Evolutionary conservation across 2,113 vertebrate species (phyloP), one percentile per base, ranked within the genome.

Genomic region (Capreolus pygargus): DNA sequence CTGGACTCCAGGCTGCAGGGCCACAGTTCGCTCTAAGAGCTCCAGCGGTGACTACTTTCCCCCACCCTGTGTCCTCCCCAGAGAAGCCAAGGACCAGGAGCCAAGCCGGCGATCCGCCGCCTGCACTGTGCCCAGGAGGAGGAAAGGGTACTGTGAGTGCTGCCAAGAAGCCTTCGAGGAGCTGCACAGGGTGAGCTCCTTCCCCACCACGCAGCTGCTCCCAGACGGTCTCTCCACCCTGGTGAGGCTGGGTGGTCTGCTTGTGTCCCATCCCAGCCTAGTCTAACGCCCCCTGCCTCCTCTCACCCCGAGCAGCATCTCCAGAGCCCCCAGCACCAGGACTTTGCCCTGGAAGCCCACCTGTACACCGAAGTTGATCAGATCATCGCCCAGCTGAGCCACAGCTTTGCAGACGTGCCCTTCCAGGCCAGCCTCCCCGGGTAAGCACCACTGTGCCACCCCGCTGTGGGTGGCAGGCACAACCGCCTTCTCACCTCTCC

Each of bases 131-230:
- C 97, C 97, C 7, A 99, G 98, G 92, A 99, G 98, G 91, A 99
- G 95, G 97, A 93, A 87, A 25, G 99, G 99, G 0, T 99, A 99
- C 94, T 99, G 99, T 19, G 99, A 99, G 98, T 99, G 99, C 98
- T 99, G 99, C 97, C 99, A 98, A 3, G 97, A 99, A 78, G 94
- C 98, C 85, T 99, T 99, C n/a, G 98, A 98, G 33, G 99, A 99
- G 95, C 98, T 99, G 95, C 98, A 98, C 0, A 95, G 98, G 99
- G 99, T 99, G 94, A 98, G 95, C 39, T n/a, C 57, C 52, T 67
- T 60, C 16, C 89, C 95, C 28, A 1, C n/a, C 8, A 19, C 54
- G 17, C 86, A 50, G 45, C 61, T 8, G 3, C 45, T 83, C 64
- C 60, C 23, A 39, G 27, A 5, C 23, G 19, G 60, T 50, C 55